A percentile compares a stretch with the other conserved stretches of the same genome.
phyloP scores from a whole-genome alignment of 2,113 vertebrate genomes.

The Corythornis cristatus region DNA sequence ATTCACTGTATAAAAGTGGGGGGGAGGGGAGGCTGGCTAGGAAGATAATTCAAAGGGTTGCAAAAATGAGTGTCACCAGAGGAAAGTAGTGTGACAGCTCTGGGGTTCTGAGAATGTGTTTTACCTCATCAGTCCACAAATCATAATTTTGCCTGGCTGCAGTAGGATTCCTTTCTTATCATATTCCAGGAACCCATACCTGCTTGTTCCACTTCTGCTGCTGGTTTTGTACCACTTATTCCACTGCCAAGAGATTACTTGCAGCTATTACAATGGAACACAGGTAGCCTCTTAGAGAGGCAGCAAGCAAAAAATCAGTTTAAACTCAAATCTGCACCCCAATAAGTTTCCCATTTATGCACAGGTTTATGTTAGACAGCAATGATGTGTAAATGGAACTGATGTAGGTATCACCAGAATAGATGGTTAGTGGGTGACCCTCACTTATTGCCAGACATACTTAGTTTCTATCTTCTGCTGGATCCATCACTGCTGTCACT shows the following conservation, averaged over 20 bases:
- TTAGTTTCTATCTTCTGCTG: background rate
- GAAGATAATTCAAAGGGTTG: background rate
- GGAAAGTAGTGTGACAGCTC: background rate
- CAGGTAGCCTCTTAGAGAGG: background rate
- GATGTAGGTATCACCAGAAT: background rate
- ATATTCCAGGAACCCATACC: background rate
- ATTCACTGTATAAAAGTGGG: background rate
- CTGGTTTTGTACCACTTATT: background rate
- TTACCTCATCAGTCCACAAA: background rate
- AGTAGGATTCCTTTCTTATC: background rate
- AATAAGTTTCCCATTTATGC: background rate
- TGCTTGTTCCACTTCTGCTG: background rate
- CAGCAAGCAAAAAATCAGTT: background rate
- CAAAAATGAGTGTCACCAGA: slow-evolving; percentile 14
- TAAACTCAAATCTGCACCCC: background rate
- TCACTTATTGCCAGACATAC: background rate
- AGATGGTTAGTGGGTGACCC: background rate
- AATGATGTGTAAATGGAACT: background rate
- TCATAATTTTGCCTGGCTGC: background rate
- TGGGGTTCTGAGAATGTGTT: background rate
- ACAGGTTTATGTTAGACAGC: background rate
- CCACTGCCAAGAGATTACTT: background rate
- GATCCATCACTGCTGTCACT: background rate
- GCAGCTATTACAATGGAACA: background rate
- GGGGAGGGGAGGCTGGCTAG: background rate